Evolutionary conservation across 2,113 vertebrate genomes (phyloP).

Genomic region (Hyperoodon ampullatus): DNA sequence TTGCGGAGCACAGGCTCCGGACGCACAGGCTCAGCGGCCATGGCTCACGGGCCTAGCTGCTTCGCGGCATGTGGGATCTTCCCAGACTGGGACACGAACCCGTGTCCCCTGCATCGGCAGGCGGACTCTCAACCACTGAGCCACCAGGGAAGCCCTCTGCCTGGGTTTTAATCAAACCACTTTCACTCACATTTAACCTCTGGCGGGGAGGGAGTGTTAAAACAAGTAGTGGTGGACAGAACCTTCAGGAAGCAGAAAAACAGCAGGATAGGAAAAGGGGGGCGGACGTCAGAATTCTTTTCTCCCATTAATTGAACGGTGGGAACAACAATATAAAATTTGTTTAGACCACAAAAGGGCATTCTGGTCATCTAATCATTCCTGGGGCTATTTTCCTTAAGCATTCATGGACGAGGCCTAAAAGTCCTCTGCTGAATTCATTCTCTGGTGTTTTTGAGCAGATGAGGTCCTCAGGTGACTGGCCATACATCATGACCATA

Average conservation of each 20-base stretch:
- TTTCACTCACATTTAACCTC: not conserved
- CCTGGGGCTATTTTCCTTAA: not conserved
- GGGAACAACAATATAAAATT: not conserved
- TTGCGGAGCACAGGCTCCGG: too few species aligned
- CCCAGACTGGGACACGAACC: too few species aligned
- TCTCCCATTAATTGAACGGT: not conserved
- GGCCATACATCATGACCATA: not conserved
- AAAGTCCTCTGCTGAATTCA: not conserved
- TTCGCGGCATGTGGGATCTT: too few species aligned
- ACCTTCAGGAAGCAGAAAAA: not conserved
- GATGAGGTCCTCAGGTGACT: not conserved
- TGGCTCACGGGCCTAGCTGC: too few species aligned
- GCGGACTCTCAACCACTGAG: too few species aligned
- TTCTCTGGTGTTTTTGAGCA: not conserved
- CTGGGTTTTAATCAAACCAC: constrained; percentile 48
- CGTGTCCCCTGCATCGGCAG: too few species aligned
- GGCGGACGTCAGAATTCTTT: not conserved
- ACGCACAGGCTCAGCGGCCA: too few species aligned
- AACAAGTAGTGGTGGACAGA: not conserved
- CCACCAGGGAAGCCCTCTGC: not conserved
- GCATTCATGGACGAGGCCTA: not conserved
- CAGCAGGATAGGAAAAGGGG: not conserved
- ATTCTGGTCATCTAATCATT: not conserved
- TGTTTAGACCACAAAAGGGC: not conserved
- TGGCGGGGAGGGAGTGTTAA: not conserved